Evolutionary conservation across 1,140 invertebrate genomes (phyloP), one percentile per base, ranked within the genome.

Genomic region (Cydia amplana): DNA sequence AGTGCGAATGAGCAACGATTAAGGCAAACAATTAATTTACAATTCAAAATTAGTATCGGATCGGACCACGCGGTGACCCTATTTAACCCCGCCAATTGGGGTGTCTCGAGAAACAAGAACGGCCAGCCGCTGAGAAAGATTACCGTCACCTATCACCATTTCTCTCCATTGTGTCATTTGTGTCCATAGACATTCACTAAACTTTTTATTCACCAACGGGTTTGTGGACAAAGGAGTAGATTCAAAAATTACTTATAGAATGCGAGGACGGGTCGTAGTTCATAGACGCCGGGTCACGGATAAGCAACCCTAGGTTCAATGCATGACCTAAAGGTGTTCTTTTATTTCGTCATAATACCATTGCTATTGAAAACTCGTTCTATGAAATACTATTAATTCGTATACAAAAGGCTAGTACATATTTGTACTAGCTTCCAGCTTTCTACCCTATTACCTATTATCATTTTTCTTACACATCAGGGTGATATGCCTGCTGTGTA

Each of bases 141-240:
- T 89, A 90, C 89, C 90, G 87, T 88, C 88, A 87, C 89, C 91
- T 91, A 92, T 91, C 87, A 91, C 88, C 90, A 92, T 92, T 91
- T 92, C 91, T 86, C 72, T 82, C 79, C 75, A 87, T 92, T 92
- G 89, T 79, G 77, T 82, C 79, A 74, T 87, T 92, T 92, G 89
- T 79, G 77, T 60, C 55, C 55, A 60, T 60, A 82, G 82, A 85
- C 81, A 82, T 83, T 85, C 91, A 91, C 90, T 90, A 90, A 90
- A 79, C 81, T 75, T 79, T 87, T 85, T 85, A 89, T 91, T 87
- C 83, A 80, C 79, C 87, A 89, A 91, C 89, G 83, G 84, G 88
- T 91, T 90, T 86, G 7, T 28, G 65, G 1, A 70, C 28, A 65
- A 65, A 65, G 63, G 23, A 64, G 28, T 65, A 70, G 32, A 70